These are phyloP conservation scores for Herminia tarsipennalis DNA, from an alignment of 2,888 invertebrate species.

Conservation along the genomic window DNA sequence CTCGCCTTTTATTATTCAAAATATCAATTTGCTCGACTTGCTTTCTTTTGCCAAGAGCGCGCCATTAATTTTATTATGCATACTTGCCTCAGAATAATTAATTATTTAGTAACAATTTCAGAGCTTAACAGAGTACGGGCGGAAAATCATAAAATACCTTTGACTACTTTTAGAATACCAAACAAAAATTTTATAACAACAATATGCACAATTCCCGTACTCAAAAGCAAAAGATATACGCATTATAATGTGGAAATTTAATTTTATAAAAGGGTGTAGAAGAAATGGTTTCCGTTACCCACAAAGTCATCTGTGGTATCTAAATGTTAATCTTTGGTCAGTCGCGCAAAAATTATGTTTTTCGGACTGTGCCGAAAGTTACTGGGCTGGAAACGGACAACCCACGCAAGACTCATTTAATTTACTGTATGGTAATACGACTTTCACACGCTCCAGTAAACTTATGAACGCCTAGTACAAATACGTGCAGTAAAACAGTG, in stretches of 20 bases:
- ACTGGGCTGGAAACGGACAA: constrained; percentile 68
- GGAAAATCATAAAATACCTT: constrained; percentile 2
- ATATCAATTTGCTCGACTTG: constrained; percentile 79
- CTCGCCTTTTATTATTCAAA: constrained; percentile 83
- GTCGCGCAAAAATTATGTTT: constrained; percentile 85
- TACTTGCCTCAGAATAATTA: constrained; percentile 44
- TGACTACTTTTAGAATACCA: not conserved
- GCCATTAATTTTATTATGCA: constrained; percentile 54
- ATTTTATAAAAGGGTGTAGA: constrained; percentile 59
- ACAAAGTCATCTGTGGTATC: constrained; percentile 78
- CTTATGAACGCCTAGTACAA: constrained; percentile 11
- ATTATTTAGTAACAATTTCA: constrained; percentile 39
- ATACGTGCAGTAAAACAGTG: constrained; percentile 5
- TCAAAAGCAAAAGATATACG: constrained; percentile 18
- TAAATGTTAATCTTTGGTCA: constrained; percentile 84
- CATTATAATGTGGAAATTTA: constrained; percentile 38
- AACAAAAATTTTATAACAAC: not conserved
- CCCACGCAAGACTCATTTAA: constrained; percentile 70
- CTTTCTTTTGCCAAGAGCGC: constrained; percentile 67
- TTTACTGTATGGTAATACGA: constrained; percentile 46
- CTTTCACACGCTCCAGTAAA: constrained; percentile 27
- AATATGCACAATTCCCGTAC: not conserved
- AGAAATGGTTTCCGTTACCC: constrained; percentile 66
- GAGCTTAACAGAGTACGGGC: constrained; percentile 3
- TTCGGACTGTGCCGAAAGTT: constrained; percentile 72